These are phyloP conservation scores for Cephus cinctus DNA, from an alignment of 1,140 invertebrate genomes.

Conservation along the genomic window DNA sequence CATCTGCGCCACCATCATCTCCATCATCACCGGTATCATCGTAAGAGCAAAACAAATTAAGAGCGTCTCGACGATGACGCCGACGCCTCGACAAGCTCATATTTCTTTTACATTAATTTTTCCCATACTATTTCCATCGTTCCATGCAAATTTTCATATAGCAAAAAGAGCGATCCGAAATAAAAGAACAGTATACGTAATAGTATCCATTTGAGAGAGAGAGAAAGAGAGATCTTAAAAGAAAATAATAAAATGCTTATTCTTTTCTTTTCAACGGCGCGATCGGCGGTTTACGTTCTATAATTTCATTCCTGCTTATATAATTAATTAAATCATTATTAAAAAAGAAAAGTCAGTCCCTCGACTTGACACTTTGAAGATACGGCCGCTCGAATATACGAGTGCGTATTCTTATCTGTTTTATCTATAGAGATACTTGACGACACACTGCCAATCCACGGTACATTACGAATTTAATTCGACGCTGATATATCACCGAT, in stretches of 20 bases:
- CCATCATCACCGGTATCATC: conserved; percentile 49
- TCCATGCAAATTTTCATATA: neutral
- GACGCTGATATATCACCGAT: too few relatives aligned
- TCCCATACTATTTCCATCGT: neutral
- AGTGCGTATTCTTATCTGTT: neutral
- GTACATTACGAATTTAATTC: neutral
- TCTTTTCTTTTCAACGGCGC: neutral
- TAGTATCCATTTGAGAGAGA: neutral
- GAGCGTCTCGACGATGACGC: neutral
- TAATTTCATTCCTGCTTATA: neutral
- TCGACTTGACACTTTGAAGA: neutral
- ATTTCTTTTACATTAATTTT: neutral
- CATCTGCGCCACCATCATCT: conserved; percentile 46
- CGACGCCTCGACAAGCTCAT: neutral
- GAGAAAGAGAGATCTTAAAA: neutral
- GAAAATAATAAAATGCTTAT: neutral
- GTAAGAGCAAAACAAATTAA: conserved; percentile 54
- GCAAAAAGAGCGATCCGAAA: too few relatives aligned
- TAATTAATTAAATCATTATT: neutral
- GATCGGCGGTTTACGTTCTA: neutral
- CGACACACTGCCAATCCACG: neutral
- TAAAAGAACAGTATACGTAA: neutral
- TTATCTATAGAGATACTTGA: neutral
- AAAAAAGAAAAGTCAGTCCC: neutral
- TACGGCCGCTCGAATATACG: neutral